These are phyloP conservation scores for Eupeodes latifasciatus DNA, from an alignment of 2,888 invertebrate species.

Conservation along the genomic window DNA sequence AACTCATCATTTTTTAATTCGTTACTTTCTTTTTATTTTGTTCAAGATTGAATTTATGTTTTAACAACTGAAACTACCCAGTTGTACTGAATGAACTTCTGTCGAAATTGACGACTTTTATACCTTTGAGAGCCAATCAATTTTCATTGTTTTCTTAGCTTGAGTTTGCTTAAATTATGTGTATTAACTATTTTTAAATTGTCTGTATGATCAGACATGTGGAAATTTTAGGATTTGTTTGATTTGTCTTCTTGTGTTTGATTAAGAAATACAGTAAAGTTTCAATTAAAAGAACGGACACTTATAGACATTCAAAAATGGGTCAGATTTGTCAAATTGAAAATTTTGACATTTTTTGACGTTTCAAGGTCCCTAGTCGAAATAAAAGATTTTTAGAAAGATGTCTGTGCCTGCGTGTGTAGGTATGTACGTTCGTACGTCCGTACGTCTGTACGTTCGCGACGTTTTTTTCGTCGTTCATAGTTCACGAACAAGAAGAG, in stretches of 20 bases:
- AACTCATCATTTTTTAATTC: neutral
- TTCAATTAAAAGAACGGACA: neutral
- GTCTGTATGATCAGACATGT: neutral
- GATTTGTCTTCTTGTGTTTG: neutral
- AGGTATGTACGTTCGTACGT: no score
- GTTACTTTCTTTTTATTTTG: neutral
- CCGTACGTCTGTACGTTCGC: no score
- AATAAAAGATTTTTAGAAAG: no score
- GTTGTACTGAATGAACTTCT: neutral
- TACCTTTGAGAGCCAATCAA: neutral
- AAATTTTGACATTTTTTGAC: no score
- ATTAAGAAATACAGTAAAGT: neutral
- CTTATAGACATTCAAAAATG: no score
- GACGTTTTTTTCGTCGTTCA: no score
- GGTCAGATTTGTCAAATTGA: no score
- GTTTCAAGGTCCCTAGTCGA: no score
- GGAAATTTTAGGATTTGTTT: neutral
- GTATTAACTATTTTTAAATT: neutral
- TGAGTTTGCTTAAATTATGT: neutral
- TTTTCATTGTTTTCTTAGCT: neutral
- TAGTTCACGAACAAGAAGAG: no score
- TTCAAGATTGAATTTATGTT: neutral
- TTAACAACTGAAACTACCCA: constrained; percentile 1
- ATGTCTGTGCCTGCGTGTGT: no score
- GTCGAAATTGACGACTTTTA: neutral